Evolutionary conservation across 2,113 vertebrate genomes (phyloP), one percentile per base, ranked within the genome.

Genomic region (Phyllostomus discolor): DNA sequence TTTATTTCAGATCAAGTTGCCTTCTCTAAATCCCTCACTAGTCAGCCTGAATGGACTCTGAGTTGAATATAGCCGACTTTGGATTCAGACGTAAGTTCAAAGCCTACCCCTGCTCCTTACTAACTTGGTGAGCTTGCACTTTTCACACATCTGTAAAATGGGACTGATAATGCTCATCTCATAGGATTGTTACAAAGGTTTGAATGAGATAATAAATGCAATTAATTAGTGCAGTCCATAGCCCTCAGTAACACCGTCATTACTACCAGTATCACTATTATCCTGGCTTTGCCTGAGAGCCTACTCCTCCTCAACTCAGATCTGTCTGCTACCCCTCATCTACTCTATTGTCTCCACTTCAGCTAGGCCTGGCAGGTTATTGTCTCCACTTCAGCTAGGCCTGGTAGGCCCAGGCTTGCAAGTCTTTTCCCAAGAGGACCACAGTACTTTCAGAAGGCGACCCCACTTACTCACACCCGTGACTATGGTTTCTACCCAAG

Each of bases 381-480:
- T 35, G 31, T 82, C 17, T 35, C n/a, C 69, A n/a, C 38, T 28
- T 82, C 41, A 57, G 7, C 41, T 67, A 54, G 46, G 38, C 66
- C 87, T 20, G 28, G 35, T 2, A 83, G 73, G 14, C 66, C 22
- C 46, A 26, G 24, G 52, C 4, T 28, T 11, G 24, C 48, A 67
- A 28, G 41, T 64, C 52, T 15, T 89, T 59, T 69, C 82, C 69
- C 69, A n/a, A 75, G 11, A 90, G 7, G 46, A 33, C n/a, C 17
- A 33, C 66, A 84, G 54, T 66, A 4, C 52, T 90, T 75, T 50
- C 52, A 54, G 75, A 92, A 64, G 66, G 33, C 67, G 66, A 46
- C 10, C 22, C 90, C n/a, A 38, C n/a, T 76, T 31, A 28, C 33
- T 4, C 0, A 0, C 15, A 26, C 62, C 62, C 5, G 24, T 4